phyloP scores from a whole-genome alignment of 2,888 invertebrate genomes.

The Diloba caeruleocephala region DNA sequence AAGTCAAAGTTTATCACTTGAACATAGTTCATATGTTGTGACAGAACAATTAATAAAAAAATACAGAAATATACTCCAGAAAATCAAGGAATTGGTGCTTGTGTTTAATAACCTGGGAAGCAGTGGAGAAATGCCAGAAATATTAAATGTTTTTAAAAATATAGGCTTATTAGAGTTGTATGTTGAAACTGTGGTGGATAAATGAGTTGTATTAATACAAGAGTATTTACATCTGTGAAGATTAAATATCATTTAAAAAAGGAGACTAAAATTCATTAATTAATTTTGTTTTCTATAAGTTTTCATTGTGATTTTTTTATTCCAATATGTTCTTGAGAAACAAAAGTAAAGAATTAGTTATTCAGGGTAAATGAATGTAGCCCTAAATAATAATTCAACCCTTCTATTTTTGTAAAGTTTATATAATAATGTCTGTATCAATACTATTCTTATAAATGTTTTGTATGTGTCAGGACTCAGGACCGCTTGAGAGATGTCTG shows the following conservation, averaged over 20 bases:
- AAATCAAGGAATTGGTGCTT: conserved; percentile 65
- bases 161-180: conserved; percentile 60
- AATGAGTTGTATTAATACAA: not conserved
- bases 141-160: conserved; percentile 69
- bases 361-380: no score
- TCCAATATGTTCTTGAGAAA: no score
- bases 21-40: conserved; percentile 64
- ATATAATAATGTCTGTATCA: no score
- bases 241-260: not conserved
- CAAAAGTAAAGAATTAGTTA: no score
- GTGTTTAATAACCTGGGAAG: conserved; percentile 60
- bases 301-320: no score
- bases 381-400: no score
- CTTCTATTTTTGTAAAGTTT: no score
- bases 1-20: conserved; percentile 33
- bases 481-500: no score
- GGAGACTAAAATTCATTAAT: not conserved
- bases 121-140: conserved; percentile 57
- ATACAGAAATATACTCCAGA: conserved; percentile 70
- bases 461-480: no score
- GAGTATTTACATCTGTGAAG: not conserved
- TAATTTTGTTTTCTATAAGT: not conserved
- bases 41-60: conserved; percentile 74
- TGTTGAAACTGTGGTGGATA: conserved; percentile 5
- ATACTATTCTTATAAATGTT: no score